These are phyloP conservation scores for Cantharis rustica DNA, from an alignment of 2,888 invertebrate genomes.

Conservation along the genomic window DNA sequence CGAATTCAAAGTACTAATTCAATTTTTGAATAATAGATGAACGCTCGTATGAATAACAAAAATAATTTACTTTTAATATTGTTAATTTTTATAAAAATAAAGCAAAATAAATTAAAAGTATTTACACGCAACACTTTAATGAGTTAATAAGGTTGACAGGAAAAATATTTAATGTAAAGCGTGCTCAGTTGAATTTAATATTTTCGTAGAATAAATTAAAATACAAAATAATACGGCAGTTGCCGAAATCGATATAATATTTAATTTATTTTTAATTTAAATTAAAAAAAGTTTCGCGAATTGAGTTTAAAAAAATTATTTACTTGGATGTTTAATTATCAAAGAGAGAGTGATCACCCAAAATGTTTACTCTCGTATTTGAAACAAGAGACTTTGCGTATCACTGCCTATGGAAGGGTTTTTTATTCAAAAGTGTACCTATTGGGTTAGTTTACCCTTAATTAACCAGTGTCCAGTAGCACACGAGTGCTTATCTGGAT, in stretches of 20 bases:
- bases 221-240: not conserved
- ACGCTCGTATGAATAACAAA: not conserved
- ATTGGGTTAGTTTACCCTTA: conserved; percentile 32
- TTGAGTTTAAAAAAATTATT: not conserved
- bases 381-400: conserved; percentile 12
- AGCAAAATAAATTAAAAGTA: not conserved
- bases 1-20: not conserved
- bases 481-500: conserved; percentile 32
- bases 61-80: not conserved
- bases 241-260: not conserved
- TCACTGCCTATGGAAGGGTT: conserved; percentile 7
- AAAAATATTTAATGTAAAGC: not conserved
- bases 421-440: conserved; percentile 20
- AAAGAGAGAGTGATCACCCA: not conserved
- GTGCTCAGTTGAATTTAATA: not conserved
- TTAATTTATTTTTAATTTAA: not conserved
- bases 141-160: not conserved
- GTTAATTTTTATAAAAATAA: not conserved
- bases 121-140: not conserved
- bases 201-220: not conserved
- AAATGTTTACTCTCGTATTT: conserved; percentile 8
- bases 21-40: not conserved
- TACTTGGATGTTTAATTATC: not conserved
- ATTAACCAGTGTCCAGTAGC: conserved; percentile 30
- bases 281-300: not conserved